A percentile compares a stretch with the other conserved stretches of the same genome.
Evolutionary conservation across 2,797 vertebrate genomes (phyloP).

Genomic region (Betta splendens): DNA sequence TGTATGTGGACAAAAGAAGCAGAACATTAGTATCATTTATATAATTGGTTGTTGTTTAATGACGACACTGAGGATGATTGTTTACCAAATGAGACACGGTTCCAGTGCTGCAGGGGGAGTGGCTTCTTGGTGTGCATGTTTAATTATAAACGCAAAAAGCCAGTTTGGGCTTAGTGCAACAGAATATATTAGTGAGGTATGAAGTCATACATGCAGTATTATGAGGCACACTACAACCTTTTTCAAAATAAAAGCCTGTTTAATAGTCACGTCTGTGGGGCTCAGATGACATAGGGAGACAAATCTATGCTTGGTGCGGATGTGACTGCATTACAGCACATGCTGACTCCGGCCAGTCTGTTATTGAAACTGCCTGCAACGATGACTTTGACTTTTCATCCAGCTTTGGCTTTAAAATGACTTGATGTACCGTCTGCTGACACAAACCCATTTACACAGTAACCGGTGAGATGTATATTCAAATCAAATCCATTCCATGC

Average conservation of each 20-base stretch:
- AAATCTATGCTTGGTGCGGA: too few relatives aligned
- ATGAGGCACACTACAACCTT: background rate
- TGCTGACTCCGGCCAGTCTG: too few relatives aligned
- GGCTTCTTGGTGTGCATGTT: slow-evolving; percentile 25
- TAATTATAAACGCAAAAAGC: slow-evolving; percentile 26
- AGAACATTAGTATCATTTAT: slow-evolving; percentile 60
- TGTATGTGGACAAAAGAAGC: slow-evolving; percentile 60
- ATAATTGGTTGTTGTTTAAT: slow-evolving; percentile 46
- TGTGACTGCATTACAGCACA: too few relatives aligned
- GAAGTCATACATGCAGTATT: background rate
- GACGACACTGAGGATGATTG: slow-evolving; percentile 60
- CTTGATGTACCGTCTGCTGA: background rate
- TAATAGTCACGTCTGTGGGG: too few relatives aligned
- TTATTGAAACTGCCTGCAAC: too few relatives aligned
- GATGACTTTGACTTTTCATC: too few relatives aligned
- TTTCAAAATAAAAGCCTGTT: background rate
- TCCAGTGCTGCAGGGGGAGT: slow-evolving; percentile 23
- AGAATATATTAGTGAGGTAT: background rate
- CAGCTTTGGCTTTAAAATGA: too few relatives aligned
- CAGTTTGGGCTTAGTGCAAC: slow-evolving; percentile 6
- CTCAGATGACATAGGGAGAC: too few relatives aligned
- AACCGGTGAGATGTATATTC: background rate
- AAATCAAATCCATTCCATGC: too few relatives aligned
- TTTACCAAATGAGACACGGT: slow-evolving; percentile 59
- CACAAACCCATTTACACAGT: background rate